Conservation (phyloP, 1,140 invertebrate genomes). For the Zaprionus capensis region DNA sequence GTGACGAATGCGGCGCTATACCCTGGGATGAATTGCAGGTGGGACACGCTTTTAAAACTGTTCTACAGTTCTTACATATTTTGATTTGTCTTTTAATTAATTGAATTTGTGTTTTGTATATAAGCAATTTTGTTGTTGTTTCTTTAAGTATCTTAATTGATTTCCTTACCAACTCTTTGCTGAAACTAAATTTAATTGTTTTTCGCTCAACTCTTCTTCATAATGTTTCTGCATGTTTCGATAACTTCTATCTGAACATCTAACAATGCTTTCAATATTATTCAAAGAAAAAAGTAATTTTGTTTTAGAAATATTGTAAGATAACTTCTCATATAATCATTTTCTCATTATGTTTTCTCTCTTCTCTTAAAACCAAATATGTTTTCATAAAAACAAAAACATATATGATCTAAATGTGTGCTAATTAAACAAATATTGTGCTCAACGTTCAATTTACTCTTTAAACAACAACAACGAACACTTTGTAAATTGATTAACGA, state of each 20-base stretch:
- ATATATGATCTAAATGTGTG: slow-evolving; percentile 75
- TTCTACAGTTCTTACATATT: slow-evolving; percentile 17
- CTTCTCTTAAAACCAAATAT: slow-evolving; percentile 64
- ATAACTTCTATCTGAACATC: slow-evolving; percentile 63
- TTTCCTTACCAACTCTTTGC: slow-evolving; percentile 14
- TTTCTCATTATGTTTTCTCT: slow-evolving; percentile 81
- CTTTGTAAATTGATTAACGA: slow-evolving; percentile 74
- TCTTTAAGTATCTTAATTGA: slow-evolving; percentile 25
- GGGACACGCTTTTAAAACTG: slow-evolving; percentile 11
- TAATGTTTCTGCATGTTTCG: slow-evolving; percentile 70
- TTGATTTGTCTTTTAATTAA: background rate
- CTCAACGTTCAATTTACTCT: slow-evolving; percentile 51
- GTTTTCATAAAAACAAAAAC: slow-evolving; percentile 49
- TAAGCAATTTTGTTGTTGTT: slow-evolving; percentile 29
- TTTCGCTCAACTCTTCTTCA: slow-evolving; percentile 57
- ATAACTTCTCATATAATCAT: slow-evolving; percentile 78
- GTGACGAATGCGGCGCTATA: slow-evolving; percentile 93
- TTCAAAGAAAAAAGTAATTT: slow-evolving; percentile 21
- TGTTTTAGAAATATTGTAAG: slow-evolving; percentile 63
- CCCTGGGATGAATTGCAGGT: slow-evolving; percentile 98
- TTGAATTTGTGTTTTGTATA: slow-evolving; percentile 53
- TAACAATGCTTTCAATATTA: slow-evolving; percentile 26
- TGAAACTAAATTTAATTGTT: slow-evolving; percentile 53
- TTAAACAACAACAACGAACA: slow-evolving; percentile 65
- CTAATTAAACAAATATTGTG: slow-evolving; percentile 65